Evolutionary conservation across 2,797 vertebrate genomes (phyloP).

Genomic region (Psittacula derbiana): DNA sequence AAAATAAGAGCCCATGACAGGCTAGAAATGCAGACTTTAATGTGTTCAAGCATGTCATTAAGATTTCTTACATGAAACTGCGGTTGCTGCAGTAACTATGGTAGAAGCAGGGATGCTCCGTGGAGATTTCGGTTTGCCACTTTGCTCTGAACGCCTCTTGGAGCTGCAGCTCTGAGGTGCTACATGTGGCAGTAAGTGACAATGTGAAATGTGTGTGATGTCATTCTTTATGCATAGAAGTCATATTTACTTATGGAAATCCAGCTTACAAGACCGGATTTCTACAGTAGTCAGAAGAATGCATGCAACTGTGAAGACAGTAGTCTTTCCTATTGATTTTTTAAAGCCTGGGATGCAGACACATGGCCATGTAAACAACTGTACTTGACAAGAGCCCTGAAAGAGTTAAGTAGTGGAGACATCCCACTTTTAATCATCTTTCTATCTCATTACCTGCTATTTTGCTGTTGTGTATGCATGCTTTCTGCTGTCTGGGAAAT

Average conservation of each 20-base stretch:
- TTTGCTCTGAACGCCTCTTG: not conserved
- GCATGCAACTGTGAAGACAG: not conserved
- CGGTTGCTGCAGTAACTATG: not conserved
- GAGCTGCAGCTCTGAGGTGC: not conserved
- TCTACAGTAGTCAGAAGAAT: not conserved
- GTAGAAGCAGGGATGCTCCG: accelerated
- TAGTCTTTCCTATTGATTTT: not conserved
- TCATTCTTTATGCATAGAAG: not conserved
- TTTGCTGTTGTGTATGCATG: not conserved
- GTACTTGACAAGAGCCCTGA: not conserved
- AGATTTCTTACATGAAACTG: not conserved
- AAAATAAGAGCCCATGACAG: not conserved
- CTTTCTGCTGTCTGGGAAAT: slow-evolving; percentile 7
- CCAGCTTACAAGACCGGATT: not conserved
- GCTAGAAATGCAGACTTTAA: not conserved
- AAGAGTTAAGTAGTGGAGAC: not conserved
- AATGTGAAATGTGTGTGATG: not conserved
- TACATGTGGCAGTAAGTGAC: not conserved
- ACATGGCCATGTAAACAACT: not conserved
- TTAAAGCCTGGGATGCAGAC: not conserved
- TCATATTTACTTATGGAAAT: not conserved
- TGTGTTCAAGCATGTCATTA: not conserved
- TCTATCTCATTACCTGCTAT: not conserved
- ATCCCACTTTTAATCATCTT: not conserved
- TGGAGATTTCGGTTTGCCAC: not conserved